phyloP scores from a whole-genome alignment of 2,888 invertebrate genomes.

The Dyspetes luteomarginatus region DNA sequence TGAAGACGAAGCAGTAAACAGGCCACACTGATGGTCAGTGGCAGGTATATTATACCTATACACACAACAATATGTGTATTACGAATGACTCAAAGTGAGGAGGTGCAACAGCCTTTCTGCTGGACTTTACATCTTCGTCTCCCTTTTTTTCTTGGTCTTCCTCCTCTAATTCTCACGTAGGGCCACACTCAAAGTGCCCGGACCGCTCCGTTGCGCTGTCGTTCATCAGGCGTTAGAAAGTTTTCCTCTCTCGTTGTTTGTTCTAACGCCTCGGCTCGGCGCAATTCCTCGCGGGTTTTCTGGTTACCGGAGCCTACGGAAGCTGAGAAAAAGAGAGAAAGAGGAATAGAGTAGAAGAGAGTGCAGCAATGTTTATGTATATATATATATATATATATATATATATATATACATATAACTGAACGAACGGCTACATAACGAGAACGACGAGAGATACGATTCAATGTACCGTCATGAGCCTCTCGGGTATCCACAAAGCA shows the following conservation, averaged over 20 bases:
- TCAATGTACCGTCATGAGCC: background rate
- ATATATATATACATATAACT: slow-evolving; percentile 63
- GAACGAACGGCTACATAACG: slow-evolving; percentile 68
- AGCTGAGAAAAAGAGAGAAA: slow-evolving; percentile 5
- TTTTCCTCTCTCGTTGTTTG: slow-evolving; percentile 73
- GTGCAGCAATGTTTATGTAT: background rate
- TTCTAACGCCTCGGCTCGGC: slow-evolving; percentile 74
- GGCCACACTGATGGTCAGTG: slow-evolving; percentile 13
- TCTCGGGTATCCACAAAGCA: slow-evolving; percentile 67
- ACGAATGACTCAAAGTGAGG: slow-evolving; percentile 10
- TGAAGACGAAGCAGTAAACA: slow-evolving; percentile 2
- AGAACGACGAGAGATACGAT: slow-evolving; percentile 13
- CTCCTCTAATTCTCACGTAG: slow-evolving; percentile 7
- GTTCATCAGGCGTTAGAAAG: slow-evolving; percentile 74
- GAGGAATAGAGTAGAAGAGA: slow-evolving; percentile 18
- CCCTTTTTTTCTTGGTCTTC: background rate
- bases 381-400: background rate
- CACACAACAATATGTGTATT: background rate
- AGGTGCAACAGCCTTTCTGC: background rate
- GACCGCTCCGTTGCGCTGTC: slow-evolving; percentile 47
- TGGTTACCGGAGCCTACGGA: slow-evolving; percentile 34
- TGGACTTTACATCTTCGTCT: slow-evolving; percentile 11
- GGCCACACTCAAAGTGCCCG: slow-evolving; percentile 35
- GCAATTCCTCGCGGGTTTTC: slow-evolving; percentile 60
- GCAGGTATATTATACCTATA: background rate